Conservation (phyloP, 2,888 invertebrate species). For the Lasioglossum pauxillum region DNA sequence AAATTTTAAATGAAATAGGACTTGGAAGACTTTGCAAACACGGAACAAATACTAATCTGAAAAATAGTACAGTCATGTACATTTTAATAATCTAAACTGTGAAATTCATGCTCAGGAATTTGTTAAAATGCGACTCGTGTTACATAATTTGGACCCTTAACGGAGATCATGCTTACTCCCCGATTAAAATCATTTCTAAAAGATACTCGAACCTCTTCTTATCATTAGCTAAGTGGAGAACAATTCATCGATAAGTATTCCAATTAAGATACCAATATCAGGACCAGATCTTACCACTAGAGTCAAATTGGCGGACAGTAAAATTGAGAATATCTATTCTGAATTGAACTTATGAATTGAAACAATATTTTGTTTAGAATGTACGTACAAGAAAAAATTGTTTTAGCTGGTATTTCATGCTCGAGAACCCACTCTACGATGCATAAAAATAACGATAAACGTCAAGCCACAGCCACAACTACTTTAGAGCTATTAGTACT, state of each 20-base stretch:
- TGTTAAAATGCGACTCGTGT: not conserved
- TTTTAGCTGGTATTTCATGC: not conserved
- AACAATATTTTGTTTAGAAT: not conserved
- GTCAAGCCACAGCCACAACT: not conserved
- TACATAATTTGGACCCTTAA: not conserved
- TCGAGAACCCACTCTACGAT: not conserved
- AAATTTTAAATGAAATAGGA: not conserved
- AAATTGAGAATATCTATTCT: not conserved
- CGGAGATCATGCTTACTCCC: not conserved
- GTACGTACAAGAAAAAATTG: not conserved
- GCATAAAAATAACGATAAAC: not conserved
- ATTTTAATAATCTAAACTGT: not conserved
- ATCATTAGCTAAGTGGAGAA: not conserved
- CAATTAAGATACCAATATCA: not conserved
- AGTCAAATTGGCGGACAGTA: not conserved
- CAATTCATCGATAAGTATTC: not conserved
- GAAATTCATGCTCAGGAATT: not conserved
- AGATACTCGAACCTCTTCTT: not conserved
- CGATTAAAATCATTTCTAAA: not conserved
- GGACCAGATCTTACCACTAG: not conserved
- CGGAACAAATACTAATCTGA: not conserved
- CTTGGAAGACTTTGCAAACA: not conserved
- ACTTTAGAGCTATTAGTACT: not conserved
- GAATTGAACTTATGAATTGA: not conserved
- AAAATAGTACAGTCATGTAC: not conserved